phyloP scores from a whole-genome alignment of 2,888 invertebrate genomes.

The Drosophila subquinaria region DNA sequence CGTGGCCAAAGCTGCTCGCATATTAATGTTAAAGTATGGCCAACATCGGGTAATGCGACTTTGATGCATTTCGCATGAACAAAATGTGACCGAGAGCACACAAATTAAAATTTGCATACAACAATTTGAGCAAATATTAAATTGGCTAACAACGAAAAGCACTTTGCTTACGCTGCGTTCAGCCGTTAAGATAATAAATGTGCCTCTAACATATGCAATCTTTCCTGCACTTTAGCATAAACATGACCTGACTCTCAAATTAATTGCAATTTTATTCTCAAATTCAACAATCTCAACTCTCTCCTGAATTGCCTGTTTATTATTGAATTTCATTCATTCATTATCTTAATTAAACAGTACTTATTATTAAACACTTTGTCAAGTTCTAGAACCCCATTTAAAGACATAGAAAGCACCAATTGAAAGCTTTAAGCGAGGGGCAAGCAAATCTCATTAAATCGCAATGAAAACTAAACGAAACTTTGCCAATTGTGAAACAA shows the following conservation, averaged over 20 bases:
- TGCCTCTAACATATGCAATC: not conserved
- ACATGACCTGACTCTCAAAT: not conserved
- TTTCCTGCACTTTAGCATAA: not conserved
- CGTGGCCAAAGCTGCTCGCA: conserved; percentile 35
- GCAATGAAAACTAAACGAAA: conserved; percentile 54
- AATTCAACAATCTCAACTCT: no score
- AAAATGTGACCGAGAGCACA: conserved; percentile 18
- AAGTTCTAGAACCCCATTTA: not conserved
- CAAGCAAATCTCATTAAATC: conserved; percentile 39
- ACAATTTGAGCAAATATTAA: conserved; percentile 34
- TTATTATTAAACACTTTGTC: no score
- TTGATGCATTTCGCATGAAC: conserved; percentile 30
- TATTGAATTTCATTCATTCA: no score
- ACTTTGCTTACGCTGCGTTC: conserved; percentile 31
- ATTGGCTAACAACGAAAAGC: conserved; percentile 49
- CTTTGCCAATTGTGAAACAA: conserved; percentile 33
- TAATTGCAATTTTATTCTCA: not conserved
- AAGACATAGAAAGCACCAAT: not conserved
- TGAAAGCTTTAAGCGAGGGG: conserved; percentile 25
- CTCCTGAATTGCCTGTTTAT: no score
- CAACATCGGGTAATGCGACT: conserved; percentile 28
- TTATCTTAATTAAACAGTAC: no score
- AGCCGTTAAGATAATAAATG: conserved; percentile 10
- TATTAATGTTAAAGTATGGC: conserved; percentile 44
- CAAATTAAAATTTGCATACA: conserved; percentile 20